Base-by-base conservation (phyloP, 1,140 invertebrate species). In the Ganaspis sp. region DNA sequence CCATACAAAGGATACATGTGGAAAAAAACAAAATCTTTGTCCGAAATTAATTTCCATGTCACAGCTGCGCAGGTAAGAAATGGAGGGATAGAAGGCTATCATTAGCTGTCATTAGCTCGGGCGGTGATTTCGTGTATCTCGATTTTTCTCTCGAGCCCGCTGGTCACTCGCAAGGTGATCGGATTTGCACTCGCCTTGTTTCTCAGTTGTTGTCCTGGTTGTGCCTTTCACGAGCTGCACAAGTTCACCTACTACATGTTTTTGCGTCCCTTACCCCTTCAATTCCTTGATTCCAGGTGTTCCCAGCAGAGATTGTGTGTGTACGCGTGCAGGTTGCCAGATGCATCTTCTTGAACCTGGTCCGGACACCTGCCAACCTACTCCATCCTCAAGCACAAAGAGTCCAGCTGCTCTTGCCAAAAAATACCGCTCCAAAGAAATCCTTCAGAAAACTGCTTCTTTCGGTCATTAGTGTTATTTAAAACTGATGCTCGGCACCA, bases 351-450 rank as follows among this genome's bases (percentile, higher is more conserved):
- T 83, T 74, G 70, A 70, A 64, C 58, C 53, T 29, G 80, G 64
- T 75, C 54, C 73, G 71, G 81, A 84, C 87, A 87, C 84, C 87
- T 88, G 86, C 86, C 84, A 84, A 85, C 85, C 80, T 84, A 83
- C 77, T 75, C 79, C 79, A 17, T 15, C 45, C 5, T 17, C 15
- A 0, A 15, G 70, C 64, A 87, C 84, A 87, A 87, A 87, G 82
- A 81, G 58, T 64, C 23, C 58, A 64, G 58, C 58, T 58, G 19
- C 5, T 64, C 15, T 26, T 26, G 26, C 23, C 23, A 64, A 29
- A 64, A 64, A 64, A n/a, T 26, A 3, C 23, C 4, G 12, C 15
- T 15, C 29, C 58, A 26, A 64, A 64, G 26, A 4, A 23, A 4
- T 38, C 11, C 9, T 69, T 34, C 4, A 17, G 8, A n/a, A 38